Percentiles rank a stretch among this genome's conserved stretches.
These are phyloP conservation scores for Macrobrachium rosenbergii DNA, from an alignment of 1,140 invertebrate species.

Conservation along the genomic window DNA sequence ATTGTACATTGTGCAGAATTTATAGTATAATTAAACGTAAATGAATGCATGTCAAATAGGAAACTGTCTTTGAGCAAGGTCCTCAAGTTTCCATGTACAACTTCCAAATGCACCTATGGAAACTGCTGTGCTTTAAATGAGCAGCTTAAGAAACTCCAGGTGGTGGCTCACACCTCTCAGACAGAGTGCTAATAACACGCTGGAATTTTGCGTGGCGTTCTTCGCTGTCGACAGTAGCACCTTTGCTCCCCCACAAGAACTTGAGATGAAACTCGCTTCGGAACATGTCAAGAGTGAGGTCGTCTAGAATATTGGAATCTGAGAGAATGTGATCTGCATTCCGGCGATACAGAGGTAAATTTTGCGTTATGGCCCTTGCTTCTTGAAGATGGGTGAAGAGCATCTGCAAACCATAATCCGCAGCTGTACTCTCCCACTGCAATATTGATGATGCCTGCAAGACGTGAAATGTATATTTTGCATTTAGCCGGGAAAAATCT, in stretches of 20 bases:
- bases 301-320: conserved; percentile 77
- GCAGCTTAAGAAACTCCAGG: conserved; percentile 20
- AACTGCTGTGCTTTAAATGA: neutral
- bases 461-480: neutral
- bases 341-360: conserved; percentile 70
- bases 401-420: conserved; percentile 74
- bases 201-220: conserved; percentile 72
- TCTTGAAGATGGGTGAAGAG: conserved; percentile 71
- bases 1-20: no score
- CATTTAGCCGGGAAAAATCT: neutral
- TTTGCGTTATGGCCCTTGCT: conserved; percentile 69
- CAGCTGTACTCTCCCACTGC: conserved; percentile 64
- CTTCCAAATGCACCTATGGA: no score
- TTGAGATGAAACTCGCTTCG: conserved; percentile 88
- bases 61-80: no score
- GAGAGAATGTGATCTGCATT: conserved; percentile 83
- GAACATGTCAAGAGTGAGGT: conserved; percentile 83
- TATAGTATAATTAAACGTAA: no score
- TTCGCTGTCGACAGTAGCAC: conserved; percentile 76
- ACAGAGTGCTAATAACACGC: conserved; percentile 73
- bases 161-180: conserved; percentile 78
- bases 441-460: conserved; percentile 76
- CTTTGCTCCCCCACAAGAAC: conserved; percentile 87
- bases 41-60: no score
- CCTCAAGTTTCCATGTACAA: no score